Percentiles rank a stretch among this genome's conserved stretches.
These are phyloP conservation scores for Drosophila subobscura DNA, from an alignment of 1,140 invertebrate species.

Conservation along the genomic window DNA sequence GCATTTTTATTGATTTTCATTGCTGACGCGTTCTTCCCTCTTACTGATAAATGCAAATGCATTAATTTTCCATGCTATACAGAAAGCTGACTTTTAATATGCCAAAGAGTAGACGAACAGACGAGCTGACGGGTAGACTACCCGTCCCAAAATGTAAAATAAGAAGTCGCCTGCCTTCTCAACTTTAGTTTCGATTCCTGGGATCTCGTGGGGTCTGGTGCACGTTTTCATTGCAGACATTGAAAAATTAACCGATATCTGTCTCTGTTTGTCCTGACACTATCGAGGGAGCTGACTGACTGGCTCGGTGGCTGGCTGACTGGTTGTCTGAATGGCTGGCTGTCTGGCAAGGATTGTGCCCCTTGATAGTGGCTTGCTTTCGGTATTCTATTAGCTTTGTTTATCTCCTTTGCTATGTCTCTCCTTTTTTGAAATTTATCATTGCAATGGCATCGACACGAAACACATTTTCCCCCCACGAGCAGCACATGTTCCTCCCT, in stretches of 20 bases:
- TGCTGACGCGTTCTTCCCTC: background rate
- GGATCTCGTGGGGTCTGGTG: slow-evolving; percentile 22
- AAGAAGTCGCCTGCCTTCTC: slow-evolving; percentile 15
- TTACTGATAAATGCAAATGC: slow-evolving; percentile 57
- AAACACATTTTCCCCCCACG: slow-evolving; percentile 1
- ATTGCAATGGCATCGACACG: slow-evolving; percentile 68
- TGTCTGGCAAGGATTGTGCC: too few species aligned
- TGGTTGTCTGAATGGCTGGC: too few species aligned
- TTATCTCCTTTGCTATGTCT: slow-evolving; percentile 31
- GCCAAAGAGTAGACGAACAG: slow-evolving; percentile 3
- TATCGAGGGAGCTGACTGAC: slow-evolving; percentile 14
- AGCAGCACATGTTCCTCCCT: background rate
- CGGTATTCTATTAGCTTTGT: background rate
- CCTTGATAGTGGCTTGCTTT: slow-evolving; percentile 17
- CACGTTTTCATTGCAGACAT: slow-evolving; percentile 74
- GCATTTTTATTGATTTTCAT: slow-evolving; percentile 61
- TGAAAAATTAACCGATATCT: slow-evolving; percentile 80
- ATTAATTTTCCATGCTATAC: slow-evolving; percentile 51
- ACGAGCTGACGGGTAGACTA: too few species aligned
- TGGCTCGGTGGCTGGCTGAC: slow-evolving; percentile 2
- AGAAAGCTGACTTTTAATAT: slow-evolving; percentile 28
- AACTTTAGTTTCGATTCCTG: slow-evolving; percentile 18
- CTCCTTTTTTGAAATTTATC: slow-evolving; percentile 57
- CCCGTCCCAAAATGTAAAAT: slow-evolving; percentile 21
- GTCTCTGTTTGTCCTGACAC: slow-evolving; percentile 64